Evolutionary conservation across 2,888 invertebrate genomes (phyloP).

Genomic region (Acronicta psi): DNA sequence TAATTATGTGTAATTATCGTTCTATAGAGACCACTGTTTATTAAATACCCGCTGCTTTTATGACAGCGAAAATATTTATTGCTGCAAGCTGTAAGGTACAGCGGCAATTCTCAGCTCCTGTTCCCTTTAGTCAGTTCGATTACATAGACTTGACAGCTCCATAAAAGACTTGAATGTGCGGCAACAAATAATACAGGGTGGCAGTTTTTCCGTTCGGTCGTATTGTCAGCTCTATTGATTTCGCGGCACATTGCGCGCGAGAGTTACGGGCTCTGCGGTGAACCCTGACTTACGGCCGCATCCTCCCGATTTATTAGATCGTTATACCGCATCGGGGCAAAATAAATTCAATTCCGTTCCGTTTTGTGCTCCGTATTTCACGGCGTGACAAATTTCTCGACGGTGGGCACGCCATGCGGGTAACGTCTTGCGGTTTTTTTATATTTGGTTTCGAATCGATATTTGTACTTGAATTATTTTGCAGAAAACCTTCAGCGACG

Average conservation of each 20-base stretch:
- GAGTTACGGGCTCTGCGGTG: slow-evolving; percentile 82
- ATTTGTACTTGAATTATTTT: slow-evolving; percentile 42
- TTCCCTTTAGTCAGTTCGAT: slow-evolving; percentile 41
- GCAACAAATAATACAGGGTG: slow-evolving; percentile 45
- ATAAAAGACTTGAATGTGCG: slow-evolving; percentile 49
- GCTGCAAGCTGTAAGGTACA: slow-evolving; percentile 3
- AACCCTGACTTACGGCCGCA: slow-evolving; percentile 79
- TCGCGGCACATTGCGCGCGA: slow-evolving; percentile 84
- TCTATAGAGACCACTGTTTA: slow-evolving; percentile 32
- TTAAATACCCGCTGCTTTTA: slow-evolving; percentile 16
- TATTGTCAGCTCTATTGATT: slow-evolving; percentile 83
- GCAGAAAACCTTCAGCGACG: not conserved
- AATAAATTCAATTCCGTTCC: slow-evolving; percentile 80
- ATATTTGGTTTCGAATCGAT: slow-evolving; percentile 55
- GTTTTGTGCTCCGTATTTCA: slow-evolving; percentile 77
- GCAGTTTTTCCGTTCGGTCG: slow-evolving; percentile 55
- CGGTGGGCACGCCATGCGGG: slow-evolving; percentile 72
- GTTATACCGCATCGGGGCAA: slow-evolving; percentile 80
- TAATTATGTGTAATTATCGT: slow-evolving; percentile 50
- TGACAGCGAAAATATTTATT: slow-evolving; percentile 26
- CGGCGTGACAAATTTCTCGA: slow-evolving; percentile 76
- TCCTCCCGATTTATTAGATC: slow-evolving; percentile 85
- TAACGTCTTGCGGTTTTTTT: slow-evolving; percentile 66
- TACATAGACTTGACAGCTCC: slow-evolving; percentile 55
- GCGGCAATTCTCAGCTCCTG: slow-evolving; percentile 9